Base-by-base conservation (phyloP, 1,140 invertebrate species). In the Papilio xuthus region DNA sequence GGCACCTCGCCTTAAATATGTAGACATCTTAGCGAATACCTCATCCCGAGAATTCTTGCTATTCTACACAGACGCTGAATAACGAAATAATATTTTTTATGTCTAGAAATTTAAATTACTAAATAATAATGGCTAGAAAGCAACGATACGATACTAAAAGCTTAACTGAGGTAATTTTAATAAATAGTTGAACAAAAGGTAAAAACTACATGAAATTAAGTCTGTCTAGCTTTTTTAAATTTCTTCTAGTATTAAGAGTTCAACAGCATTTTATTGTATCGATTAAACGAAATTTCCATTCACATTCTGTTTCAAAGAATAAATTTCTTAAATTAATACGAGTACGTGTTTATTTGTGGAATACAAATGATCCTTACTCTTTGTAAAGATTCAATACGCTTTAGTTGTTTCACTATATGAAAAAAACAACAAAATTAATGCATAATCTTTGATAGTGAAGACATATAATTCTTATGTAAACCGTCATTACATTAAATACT, bases 1-100 rank as follows among this genome's bases (percentile, higher is more conserved):
- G 79, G 78, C 71, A 80, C 28, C 53, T 77, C 18, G 23, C 67
- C 80, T 80, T 73, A 82, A 82, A 82, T 77, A 80, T 80, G 71
- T 78, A 78, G 71, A 37, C 78, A 70, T 67, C 71, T 79, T 80
- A 75, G 73, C 32, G 75, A 74, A 78, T 73, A 71, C 50, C 28
- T 26, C 63, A 71, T 74, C 44, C 60, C 23, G 56, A 26, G 23
- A 63, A 56, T 56, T 63, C 23, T 12, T 28, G 23, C 56, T 26
- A 63, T 63, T 63, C 28, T 13, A 13, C 26, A 28, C 56, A 63
- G 60, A 18, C 18, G 15, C 10, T 32, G 23, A 28, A 15, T 28
- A 28, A 63, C 60, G 4, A 28, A 13, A 0, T 63, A 50, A 18
- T 47, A 47, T 63, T 63, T 63, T 63, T 63, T 63, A 63, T 28